Evolutionary conservation across 2,113 vertebrate species (phyloP).

Genomic region (Epinephelus cyanopodus): DNA sequence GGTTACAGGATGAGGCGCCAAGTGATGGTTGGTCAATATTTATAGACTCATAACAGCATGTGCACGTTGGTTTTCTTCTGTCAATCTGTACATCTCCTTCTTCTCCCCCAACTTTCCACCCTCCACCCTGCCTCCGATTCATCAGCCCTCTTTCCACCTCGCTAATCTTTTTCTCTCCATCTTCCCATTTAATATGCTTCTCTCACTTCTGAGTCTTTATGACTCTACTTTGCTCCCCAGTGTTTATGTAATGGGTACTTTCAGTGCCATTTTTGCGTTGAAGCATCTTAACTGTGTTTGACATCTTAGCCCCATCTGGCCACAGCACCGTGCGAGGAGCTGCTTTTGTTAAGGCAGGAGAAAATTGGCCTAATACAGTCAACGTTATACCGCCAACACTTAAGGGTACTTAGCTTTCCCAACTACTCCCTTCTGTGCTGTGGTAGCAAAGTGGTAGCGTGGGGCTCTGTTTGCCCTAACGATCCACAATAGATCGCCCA

Average conservation of each 20-base stretch:
- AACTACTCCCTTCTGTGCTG: constrained; percentile 25
- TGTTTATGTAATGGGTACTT: constrained; percentile 53
- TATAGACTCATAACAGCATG: constrained; percentile 66
- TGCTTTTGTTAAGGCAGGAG: constrained; percentile 40
- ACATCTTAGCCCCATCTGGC: constrained; percentile 50
- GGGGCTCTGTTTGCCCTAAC: not conserved
- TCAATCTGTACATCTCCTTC: constrained; percentile 13
- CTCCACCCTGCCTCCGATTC: constrained; percentile 13
- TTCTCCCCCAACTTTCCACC: not conserved
- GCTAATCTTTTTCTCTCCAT: constrained; percentile 43
- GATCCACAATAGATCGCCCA: constrained; percentile 8
- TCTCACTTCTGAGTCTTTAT: constrained; percentile 45
- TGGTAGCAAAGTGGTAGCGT: constrained; percentile 22
- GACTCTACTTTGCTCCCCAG: constrained; percentile 34
- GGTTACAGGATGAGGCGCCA: constrained; percentile 58
- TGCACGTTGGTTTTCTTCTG: not conserved
- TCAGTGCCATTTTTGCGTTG: constrained; percentile 30
- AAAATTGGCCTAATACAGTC: constrained; percentile 37
- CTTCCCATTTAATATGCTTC: constrained; percentile 30
- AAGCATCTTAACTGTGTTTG: constrained; percentile 37
- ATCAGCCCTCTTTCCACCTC: constrained; percentile 39
- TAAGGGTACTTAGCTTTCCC: constrained; percentile 43
- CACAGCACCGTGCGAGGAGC: not conserved
- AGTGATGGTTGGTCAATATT: constrained; percentile 69
- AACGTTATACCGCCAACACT: constrained; percentile 32